These are phyloP conservation scores for Cygnus olor DNA, from an alignment of 2,797 vertebrate species.

Conservation along the genomic window DNA sequence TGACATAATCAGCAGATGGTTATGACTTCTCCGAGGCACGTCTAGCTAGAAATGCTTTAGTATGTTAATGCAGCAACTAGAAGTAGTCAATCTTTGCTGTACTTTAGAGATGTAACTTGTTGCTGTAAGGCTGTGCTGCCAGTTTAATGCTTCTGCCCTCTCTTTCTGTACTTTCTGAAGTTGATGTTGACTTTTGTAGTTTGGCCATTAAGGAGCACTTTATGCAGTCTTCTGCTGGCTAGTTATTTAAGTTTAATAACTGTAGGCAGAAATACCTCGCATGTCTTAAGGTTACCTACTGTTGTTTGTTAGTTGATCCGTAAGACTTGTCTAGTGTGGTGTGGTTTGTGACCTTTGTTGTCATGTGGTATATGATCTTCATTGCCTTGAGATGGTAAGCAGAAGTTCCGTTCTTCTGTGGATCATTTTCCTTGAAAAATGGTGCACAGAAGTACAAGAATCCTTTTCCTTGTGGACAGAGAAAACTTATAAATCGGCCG, in stretches of 20 bases:
- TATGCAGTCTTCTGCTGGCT: not conserved
- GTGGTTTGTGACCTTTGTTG: not conserved
- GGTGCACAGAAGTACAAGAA: not conserved
- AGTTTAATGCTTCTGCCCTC: not conserved
- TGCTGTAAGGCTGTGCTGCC: not conserved
- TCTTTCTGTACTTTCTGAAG: not conserved
- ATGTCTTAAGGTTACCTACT: too few species aligned
- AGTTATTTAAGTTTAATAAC: not conserved
- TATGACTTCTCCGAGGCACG: not conserved
- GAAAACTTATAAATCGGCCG: not conserved
- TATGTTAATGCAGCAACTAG: not conserved
- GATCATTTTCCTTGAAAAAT: not conserved
- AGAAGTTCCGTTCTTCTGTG: not conserved
- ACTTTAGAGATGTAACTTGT: not conserved
- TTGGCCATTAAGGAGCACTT: not conserved
- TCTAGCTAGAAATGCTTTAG: not conserved
- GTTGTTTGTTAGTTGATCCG: not conserved
- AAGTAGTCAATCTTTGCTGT: not conserved
- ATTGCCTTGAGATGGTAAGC: not conserved
- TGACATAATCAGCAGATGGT: not conserved
- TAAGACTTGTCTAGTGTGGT: not conserved
- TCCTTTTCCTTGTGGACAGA: not conserved
- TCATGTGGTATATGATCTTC: not conserved
- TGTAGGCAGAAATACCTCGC: not conserved
- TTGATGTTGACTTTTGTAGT: not conserved